Conservation (phyloP, 35 echinoderm and acorn worm genomes). For the Apostichopus japonicus region DNA sequence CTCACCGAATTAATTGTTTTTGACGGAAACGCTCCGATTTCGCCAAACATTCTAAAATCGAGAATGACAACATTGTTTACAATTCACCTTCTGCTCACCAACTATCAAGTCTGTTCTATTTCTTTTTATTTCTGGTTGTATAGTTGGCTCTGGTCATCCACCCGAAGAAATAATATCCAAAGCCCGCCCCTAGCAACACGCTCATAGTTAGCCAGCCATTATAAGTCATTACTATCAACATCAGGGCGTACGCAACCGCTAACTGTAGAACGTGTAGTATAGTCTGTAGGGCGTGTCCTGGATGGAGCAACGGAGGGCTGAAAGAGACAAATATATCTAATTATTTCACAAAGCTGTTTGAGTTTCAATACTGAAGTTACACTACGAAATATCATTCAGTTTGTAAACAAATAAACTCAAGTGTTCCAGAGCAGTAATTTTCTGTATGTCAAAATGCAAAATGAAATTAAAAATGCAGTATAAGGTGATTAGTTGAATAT, state of each 20-base stretch:
- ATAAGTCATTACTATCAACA: conserved; percentile 74
- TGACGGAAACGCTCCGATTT: too few relatives aligned
- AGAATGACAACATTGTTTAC: too few relatives aligned
- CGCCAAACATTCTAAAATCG: too few relatives aligned
- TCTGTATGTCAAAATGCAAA: too few relatives aligned
- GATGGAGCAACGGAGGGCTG: conserved; percentile 31
- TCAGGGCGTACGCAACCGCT: conserved; percentile 55
- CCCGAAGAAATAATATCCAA: conserved; percentile 62
- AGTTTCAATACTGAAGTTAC: too few relatives aligned
- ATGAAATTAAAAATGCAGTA: too few relatives aligned
- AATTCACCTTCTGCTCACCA: neutral
- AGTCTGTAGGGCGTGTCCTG: conserved; percentile 43
- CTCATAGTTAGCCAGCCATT: conserved; percentile 61
- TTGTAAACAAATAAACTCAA: too few relatives aligned
- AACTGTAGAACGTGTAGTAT: conserved; percentile 38
- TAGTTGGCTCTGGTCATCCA: conserved; percentile 42
- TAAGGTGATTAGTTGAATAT: too few relatives aligned
- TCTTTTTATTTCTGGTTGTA: neutral
- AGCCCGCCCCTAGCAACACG: conserved; percentile 54
- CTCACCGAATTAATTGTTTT: too few relatives aligned
- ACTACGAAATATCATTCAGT: too few relatives aligned
- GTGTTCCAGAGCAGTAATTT: too few relatives aligned
- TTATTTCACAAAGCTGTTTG: too few relatives aligned
- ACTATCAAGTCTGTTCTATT: neutral
- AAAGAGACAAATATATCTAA: neutral